Evolutionary conservation across 2,888 invertebrate genomes (phyloP).

Genomic region (Tineola bisselliella): DNA sequence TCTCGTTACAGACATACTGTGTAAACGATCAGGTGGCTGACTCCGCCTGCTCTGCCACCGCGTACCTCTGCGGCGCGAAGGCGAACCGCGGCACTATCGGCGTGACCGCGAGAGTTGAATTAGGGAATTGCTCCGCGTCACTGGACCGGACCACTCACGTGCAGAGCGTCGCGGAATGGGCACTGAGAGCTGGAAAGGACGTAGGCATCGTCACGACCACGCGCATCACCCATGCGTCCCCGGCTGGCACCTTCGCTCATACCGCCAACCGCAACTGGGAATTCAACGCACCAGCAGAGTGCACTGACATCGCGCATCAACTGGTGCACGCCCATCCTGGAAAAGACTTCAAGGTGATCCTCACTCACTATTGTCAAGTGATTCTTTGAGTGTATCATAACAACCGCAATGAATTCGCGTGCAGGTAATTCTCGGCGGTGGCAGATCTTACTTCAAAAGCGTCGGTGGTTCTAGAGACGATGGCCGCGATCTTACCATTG

Average conservation of each 20-base stretch:
- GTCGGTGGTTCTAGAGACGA: constrained; percentile 65
- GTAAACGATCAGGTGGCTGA: constrained; percentile 58
- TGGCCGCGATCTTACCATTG: constrained; percentile 66
- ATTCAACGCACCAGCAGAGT: constrained; percentile 65
- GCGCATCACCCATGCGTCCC: constrained; percentile 81
- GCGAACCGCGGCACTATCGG: constrained; percentile 55
- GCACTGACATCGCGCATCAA: constrained; percentile 77
- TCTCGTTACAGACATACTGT: constrained; percentile 56
- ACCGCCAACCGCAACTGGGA: constrained; percentile 78
- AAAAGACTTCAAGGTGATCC: constrained; percentile 67
- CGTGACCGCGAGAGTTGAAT: constrained; percentile 47
- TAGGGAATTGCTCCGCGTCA: constrained; percentile 50
- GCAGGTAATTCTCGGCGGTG: constrained; percentile 67
- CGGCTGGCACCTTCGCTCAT: constrained; percentile 76
- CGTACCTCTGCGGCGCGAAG: constrained; percentile 61
- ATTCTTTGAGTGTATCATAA: too few relatives aligned
- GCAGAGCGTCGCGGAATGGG: constrained; percentile 64
- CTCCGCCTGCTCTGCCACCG: constrained; percentile 64
- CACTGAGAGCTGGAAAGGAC: constrained; percentile 56
- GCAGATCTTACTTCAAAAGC: constrained; percentile 56
- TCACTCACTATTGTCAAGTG: too few relatives aligned
- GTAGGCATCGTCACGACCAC: constrained; percentile 78
- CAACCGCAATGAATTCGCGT: too few relatives aligned
- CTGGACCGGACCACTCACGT: constrained; percentile 45
- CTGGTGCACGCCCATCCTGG: constrained; percentile 67